Evolutionary conservation across 2,888 invertebrate genomes (phyloP), one percentile per base, ranked within the genome.

Genomic region (Slavum lentiscoides): DNA sequence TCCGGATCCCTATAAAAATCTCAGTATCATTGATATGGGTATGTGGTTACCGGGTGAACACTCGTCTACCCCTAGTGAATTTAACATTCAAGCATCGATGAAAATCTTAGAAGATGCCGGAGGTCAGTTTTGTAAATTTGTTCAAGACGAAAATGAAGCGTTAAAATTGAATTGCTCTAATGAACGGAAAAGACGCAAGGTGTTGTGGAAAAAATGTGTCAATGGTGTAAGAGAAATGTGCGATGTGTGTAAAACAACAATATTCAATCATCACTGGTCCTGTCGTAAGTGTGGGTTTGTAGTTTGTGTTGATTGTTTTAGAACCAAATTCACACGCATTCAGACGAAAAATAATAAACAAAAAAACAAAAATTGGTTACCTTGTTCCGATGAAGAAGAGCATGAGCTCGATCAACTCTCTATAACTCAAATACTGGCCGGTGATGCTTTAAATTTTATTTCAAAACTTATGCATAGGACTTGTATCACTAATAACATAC

Each of bases 231-330:
- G 98, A 58, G 98, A 98, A 88, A 96, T 98, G 91, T 98, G 98
- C 86, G 98, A 98, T 87, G 96, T 97, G 0, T 98, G 98, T 86
- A 95, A 96, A 87, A 98, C 98, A 0, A 97, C 98, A 0, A 88
- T 98, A 17, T 98, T 98, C 88, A 98, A 98, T 87, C 95, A 94
- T 87, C 98, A 98, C 87, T 98, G 97, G 96, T 96, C 96, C 9
- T 98, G 98, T 87, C 93, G 93, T 82, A 96, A 95, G 87, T 98
- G 98, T 87, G 97, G 96, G 74, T 98, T 97, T 87, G 96, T 96
- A 83, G 97, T 97, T 59, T 98, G 98, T 88, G 91, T 97, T 84
- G 97, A 97, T 87, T 98, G 98, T 87, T 97, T 96, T 87, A 95
- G 95, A 90, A 92, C 85, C 23, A 59, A 68, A 73, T 72, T 83